Percentiles rank a stretch among this genome's conserved stretches.
phyloP scores from a whole-genome alignment of 2,888 invertebrate species.

The Harmothoe impar region DNA sequence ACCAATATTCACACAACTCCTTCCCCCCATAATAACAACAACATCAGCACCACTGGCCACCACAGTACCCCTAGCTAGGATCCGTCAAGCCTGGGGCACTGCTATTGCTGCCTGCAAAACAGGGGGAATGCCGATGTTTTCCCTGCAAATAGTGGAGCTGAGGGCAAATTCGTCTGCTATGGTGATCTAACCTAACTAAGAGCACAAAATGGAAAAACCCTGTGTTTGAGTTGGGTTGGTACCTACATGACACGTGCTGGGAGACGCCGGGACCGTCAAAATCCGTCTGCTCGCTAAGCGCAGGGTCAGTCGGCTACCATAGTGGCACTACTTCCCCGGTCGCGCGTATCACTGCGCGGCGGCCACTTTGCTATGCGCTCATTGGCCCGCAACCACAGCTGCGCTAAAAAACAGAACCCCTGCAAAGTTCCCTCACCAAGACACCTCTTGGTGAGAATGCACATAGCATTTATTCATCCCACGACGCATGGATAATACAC shows the following conservation, averaged over 20 bases:
- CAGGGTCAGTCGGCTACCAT: constrained; percentile 33
- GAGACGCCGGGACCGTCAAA: constrained; percentile 37
- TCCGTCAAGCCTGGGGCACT: not conserved
- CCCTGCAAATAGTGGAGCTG: not conserved
- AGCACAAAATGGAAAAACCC: not conserved
- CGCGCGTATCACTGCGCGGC: not conserved
- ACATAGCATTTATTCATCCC: not conserved
- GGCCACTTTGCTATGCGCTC: not conserved
- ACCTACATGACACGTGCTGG: constrained; percentile 61
- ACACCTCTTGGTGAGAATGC: not conserved
- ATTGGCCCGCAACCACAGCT: not conserved
- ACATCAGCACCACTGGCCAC: no score
- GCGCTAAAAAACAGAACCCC: not conserved
- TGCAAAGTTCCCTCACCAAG: not conserved
- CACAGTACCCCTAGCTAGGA: no score
- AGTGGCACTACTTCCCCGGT: constrained; percentile 38
- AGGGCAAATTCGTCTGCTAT: constrained; percentile 47
- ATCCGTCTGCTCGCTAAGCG: constrained; percentile 35
- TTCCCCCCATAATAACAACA: no score
- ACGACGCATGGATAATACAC: not conserved
- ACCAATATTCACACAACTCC: not conserved
- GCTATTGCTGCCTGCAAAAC: no score
- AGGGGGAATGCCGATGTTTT: no score
- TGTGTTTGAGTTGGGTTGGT: not conserved
- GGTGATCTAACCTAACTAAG: not conserved